Evolutionary conservation across 2,113 vertebrate genomes (phyloP).

Genomic region (Cynoglossus semilaevis): DNA sequence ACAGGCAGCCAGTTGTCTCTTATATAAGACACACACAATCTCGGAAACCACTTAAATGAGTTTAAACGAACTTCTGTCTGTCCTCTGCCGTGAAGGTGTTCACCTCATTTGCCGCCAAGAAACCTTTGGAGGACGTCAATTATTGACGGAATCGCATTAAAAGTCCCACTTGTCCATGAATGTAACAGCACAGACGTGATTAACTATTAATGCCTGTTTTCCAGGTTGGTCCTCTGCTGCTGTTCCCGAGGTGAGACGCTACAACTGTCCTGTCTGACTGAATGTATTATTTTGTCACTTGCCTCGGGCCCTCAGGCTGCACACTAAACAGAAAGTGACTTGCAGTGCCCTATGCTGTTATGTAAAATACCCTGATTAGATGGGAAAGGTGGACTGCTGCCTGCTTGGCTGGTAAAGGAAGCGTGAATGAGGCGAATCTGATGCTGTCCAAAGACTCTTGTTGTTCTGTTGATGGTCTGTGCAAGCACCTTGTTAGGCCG

Average conservation of each 20-base stretch:
- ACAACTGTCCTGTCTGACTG: slow-evolving; percentile 26
- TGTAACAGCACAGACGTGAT: slow-evolving; percentile 16
- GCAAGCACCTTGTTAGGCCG: slow-evolving; percentile 58
- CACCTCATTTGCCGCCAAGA: slow-evolving; percentile 45
- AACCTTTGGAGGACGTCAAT: slow-evolving; percentile 51
- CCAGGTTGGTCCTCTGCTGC: slow-evolving; percentile 25
- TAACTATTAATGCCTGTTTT: slow-evolving; percentile 43
- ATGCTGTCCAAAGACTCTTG: slow-evolving; percentile 55
- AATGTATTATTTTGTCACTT: slow-evolving; percentile 52
- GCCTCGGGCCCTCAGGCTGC: slow-evolving; percentile 24
- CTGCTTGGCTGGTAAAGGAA: slow-evolving; percentile 38
- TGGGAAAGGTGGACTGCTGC: slow-evolving; percentile 29
- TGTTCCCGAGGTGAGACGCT: slow-evolving; percentile 36
- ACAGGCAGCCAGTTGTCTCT: slow-evolving; percentile 55
- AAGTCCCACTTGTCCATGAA: slow-evolving; percentile 47
- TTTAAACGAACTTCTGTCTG: slow-evolving; percentile 33
- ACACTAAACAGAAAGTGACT: slow-evolving; percentile 42
- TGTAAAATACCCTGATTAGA: slow-evolving; percentile 36
- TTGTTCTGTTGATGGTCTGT: slow-evolving; percentile 54
- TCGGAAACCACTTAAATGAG: neutral
- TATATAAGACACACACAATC: slow-evolving; percentile 60
- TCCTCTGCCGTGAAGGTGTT: slow-evolving; percentile 46
- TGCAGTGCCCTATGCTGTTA: slow-evolving; percentile 29
- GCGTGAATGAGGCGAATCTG: slow-evolving; percentile 40
- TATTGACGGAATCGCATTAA: slow-evolving; percentile 66